These are phyloP conservation scores for Tokudaia tokunoshimensis DNA, from an alignment of 2,797 vertebrate species.

Conservation along the genomic window DNA sequence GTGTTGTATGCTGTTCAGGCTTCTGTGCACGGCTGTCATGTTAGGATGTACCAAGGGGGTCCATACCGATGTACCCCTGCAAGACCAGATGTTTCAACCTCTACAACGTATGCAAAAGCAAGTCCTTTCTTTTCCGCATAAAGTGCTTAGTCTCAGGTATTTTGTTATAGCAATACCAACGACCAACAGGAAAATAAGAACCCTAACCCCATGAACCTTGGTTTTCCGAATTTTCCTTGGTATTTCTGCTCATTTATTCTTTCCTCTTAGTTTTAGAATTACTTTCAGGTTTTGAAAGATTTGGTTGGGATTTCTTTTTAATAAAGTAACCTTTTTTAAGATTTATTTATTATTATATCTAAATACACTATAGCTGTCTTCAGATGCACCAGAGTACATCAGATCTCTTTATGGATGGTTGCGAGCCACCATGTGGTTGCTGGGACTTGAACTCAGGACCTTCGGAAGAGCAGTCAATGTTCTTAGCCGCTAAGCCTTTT, in stretches of 20 bases:
- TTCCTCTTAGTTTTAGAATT: slow-evolving; percentile 27
- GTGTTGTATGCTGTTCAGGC: no score
- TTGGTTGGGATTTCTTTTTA: not conserved
- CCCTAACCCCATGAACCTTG: not conserved
- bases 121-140: not conserved
- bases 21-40: no score
- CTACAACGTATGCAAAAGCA: no score
- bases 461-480: no score
- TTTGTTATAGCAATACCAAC: not conserved
- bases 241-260: slow-evolving; percentile 4
- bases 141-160: not conserved
- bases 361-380: no score
- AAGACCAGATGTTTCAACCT: not conserved
- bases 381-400: no score
- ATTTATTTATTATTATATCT: no score
- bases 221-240: not conserved
- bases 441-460: no score
- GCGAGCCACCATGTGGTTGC: no score
- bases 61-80: not conserved
- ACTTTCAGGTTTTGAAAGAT: slow-evolving; percentile 8
- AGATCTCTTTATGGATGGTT: no score
- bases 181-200: not conserved
- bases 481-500: no score
- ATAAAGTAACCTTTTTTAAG: no score
- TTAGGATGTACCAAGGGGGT: not conserved